A percentile compares a stretch with the other conserved stretches of the same genome.
Conservation (phyloP, 2,113 vertebrate species). For the Crypturellus undulatus region DNA sequence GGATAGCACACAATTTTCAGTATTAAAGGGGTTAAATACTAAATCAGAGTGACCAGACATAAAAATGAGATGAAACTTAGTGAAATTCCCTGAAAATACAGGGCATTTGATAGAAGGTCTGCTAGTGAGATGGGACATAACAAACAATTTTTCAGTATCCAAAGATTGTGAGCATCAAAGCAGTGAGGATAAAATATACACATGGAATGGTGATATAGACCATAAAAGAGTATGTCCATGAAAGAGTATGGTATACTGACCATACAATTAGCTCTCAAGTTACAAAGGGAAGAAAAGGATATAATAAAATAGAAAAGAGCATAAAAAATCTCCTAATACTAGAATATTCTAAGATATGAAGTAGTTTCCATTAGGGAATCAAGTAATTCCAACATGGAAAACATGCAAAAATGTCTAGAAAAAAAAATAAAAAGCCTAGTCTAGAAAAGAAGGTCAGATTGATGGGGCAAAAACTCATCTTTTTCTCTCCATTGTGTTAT, state of each 20-base stretch:
- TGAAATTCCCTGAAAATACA: background rate
- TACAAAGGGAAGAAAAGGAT: background rate
- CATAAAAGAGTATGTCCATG: background rate
- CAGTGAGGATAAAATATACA: background rate
- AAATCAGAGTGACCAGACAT: background rate
- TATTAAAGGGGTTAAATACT: background rate
- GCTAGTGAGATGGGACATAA: background rate
- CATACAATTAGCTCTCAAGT: background rate
- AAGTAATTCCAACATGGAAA: background rate
- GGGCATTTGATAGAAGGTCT: background rate
- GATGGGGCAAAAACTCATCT: background rate
- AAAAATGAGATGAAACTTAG: background rate
- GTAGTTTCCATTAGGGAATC: background rate
- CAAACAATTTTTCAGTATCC: background rate
- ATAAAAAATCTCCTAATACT: background rate
- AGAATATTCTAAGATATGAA: background rate
- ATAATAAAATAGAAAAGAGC: background rate
- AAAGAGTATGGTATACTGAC: background rate
- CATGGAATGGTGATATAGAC: background rate
- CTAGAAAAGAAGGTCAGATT: background rate
- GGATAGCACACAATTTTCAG: background rate
- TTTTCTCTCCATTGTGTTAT: background rate
- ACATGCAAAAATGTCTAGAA: background rate
- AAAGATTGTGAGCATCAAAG: background rate
- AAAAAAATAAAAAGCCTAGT: background rate